Percentiles rank a stretch among this genome's conserved stretches.
phyloP scores from a whole-genome alignment of 1,140 invertebrate species.

The Caenorhabditis latens region DNA sequence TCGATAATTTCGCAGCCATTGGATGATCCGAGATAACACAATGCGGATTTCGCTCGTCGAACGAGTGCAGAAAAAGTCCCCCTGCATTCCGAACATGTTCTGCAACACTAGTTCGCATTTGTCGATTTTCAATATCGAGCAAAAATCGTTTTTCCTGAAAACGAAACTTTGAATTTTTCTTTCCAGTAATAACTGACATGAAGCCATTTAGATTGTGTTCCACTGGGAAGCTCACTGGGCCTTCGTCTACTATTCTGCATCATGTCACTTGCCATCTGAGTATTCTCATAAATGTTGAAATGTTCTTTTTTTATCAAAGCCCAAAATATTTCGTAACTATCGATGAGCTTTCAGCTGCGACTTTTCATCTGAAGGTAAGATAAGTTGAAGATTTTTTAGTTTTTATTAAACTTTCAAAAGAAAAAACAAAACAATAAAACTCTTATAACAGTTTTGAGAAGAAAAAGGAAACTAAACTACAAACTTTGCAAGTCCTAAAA shows the following conservation, averaged over 20 bases:
- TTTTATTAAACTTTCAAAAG: neutral
- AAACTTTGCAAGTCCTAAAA: constrained; percentile 9
- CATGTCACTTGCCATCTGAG: constrained; percentile 16
- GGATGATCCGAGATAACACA: constrained; percentile 32
- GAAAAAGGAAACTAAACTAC: constrained; percentile 21
- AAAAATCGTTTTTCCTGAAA: constrained; percentile 12
- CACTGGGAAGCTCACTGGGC: neutral
- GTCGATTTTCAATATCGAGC: constrained; percentile 15
- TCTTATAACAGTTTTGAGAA: constrained; percentile 12
- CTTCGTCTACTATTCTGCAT: neutral
- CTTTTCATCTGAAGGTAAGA: neutral
- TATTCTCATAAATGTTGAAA: neutral
- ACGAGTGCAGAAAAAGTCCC: neutral
- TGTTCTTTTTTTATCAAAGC: neutral
- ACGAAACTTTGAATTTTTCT: neutral
- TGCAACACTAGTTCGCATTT: neutral
- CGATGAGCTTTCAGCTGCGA: neutral
- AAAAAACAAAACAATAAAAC: constrained; percentile 28
- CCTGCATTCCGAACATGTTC: neutral
- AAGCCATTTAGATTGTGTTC: neutral
- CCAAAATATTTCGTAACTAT: neutral
- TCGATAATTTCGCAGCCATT: neutral
- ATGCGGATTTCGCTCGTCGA: neutral
- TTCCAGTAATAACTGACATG: neutral
- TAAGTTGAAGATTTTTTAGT: neutral